Conservation (phyloP, 64 coral and sea anemone species). For the Astreopora myriophthalma region DNA sequence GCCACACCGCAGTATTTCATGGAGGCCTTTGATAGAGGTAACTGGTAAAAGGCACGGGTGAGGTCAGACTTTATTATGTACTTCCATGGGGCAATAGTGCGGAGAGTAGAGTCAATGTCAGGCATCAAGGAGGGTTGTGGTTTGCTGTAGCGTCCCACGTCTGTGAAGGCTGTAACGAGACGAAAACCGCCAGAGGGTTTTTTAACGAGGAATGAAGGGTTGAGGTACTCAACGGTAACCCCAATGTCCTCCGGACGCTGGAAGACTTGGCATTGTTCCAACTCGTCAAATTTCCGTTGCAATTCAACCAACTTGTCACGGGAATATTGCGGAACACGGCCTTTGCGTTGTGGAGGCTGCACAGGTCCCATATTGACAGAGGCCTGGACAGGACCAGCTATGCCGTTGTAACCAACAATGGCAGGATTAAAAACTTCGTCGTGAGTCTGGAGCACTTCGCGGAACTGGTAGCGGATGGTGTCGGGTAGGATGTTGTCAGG, state of each 20-base stretch:
- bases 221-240: slow-evolving; percentile 54
- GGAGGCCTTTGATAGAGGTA: slow-evolving; percentile 4
- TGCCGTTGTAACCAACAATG: slow-evolving; percentile 26
- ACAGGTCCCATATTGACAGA: slow-evolving; percentile 41
- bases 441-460: neutral
- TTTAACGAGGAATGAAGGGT: slow-evolving; percentile 58
- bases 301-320: slow-evolving; percentile 24
- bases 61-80: slow-evolving; percentile 25
- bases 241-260: slow-evolving; percentile 25
- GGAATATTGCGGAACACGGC: slow-evolving; percentile 40
- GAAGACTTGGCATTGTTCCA: slow-evolving; percentile 24
- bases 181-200: slow-evolving; percentile 33
- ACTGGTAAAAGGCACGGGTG: slow-evolving; percentile 33
- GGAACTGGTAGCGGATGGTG: neutral
- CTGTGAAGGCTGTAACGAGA: slow-evolving; percentile 62
- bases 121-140: slow-evolving; percentile 58
- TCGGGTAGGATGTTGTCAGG: slow-evolving; percentile 11
- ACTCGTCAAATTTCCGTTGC: slow-evolving; percentile 46
- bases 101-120: slow-evolving; percentile 45
- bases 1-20: slow-evolving; percentile 13
- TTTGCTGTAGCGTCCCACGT: slow-evolving; percentile 51
- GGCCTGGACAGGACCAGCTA: slow-evolving; percentile 37
- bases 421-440: neutral
- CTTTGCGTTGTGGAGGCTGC: slow-evolving; percentile 51
- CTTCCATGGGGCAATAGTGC: slow-evolving; percentile 33